These are phyloP conservation scores for Cheilinus undulatus DNA, from an alignment of 2,113 vertebrate genomes.

Conservation along the genomic window DNA sequence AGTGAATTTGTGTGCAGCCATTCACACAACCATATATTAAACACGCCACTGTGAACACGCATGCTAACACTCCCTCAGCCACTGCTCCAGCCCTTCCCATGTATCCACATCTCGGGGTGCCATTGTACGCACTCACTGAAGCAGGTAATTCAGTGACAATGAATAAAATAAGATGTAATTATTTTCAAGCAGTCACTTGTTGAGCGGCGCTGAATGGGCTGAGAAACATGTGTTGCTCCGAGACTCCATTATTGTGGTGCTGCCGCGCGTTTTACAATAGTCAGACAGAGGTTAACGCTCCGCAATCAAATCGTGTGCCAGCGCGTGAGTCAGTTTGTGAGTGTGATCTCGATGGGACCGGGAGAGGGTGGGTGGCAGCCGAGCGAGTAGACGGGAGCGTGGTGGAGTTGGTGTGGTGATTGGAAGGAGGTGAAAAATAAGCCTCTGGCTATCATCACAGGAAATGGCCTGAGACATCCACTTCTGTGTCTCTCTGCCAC, in stretches of 20 bases:
- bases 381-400: conserved; percentile 21
- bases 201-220: conserved; percentile 62
- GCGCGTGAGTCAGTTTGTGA: conserved; percentile 18
- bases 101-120: conserved; percentile 52
- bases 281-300: conserved; percentile 65
- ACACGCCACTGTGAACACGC: conserved; percentile 5
- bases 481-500: conserved; percentile 63
- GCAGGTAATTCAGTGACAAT: conserved; percentile 80
- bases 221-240: conserved; percentile 66
- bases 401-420: background rate
- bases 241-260: conserved; percentile 64
- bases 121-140: conserved; percentile 70
- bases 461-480: conserved; percentile 74
- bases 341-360: conserved; percentile 13
- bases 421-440: conserved; percentile 64
- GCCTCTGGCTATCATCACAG: conserved; percentile 77
- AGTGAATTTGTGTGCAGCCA: background rate
- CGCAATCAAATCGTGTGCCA: conserved; percentile 55
- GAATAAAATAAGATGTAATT: conserved; percentile 79
- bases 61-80: conserved; percentile 8
- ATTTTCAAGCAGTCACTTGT: conserved; percentile 79
- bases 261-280: conserved; percentile 56
- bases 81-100: conserved; percentile 41
- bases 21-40: background rate
- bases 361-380: conserved; percentile 35